These are phyloP conservation scores for Agapornis canus DNA, from an alignment of 2,797 vertebrate genomes.

Conservation along the genomic window DNA sequence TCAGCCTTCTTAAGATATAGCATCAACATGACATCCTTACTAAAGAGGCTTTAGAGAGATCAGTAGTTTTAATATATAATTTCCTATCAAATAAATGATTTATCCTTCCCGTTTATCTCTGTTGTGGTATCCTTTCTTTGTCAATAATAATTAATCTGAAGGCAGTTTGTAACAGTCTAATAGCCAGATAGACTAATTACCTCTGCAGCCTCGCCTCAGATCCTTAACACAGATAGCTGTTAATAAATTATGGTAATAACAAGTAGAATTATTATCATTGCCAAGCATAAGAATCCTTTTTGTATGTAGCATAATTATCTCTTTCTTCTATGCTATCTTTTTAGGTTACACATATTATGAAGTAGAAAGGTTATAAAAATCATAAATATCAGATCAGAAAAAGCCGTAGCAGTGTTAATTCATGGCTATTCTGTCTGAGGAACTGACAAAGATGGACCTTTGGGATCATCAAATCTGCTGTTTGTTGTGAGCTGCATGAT, in stretches of 20 bases:
- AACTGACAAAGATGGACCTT: slow-evolving; percentile 55
- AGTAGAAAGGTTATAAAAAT: not conserved
- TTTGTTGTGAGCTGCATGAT: slow-evolving; percentile 69
- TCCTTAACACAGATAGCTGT: not conserved
- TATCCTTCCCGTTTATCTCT: not conserved
- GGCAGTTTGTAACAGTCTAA: not conserved
- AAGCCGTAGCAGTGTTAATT: not conserved
- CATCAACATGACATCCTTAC: not conserved
- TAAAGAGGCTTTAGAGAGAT: not conserved
- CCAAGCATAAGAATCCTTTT: not conserved
- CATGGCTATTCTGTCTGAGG: slow-evolving; percentile 65
- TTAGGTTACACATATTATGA: not conserved
- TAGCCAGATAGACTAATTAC: not conserved
- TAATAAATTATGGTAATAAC: not conserved
- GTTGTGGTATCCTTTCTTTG: not conserved
- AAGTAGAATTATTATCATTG: not conserved
- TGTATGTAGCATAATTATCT: not conserved
- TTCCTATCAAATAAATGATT: slow-evolving; percentile 6
- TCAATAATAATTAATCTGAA: not conserved
- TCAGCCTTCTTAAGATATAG: not conserved
- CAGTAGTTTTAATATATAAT: not conserved
- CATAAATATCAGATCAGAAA: not conserved
- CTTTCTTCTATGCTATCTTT: not conserved
- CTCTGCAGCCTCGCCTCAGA: not conserved
- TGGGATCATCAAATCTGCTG: slow-evolving; percentile 65